phyloP scores from a whole-genome alignment of 2,113 vertebrate species.

The Silurus asotus region DNA sequence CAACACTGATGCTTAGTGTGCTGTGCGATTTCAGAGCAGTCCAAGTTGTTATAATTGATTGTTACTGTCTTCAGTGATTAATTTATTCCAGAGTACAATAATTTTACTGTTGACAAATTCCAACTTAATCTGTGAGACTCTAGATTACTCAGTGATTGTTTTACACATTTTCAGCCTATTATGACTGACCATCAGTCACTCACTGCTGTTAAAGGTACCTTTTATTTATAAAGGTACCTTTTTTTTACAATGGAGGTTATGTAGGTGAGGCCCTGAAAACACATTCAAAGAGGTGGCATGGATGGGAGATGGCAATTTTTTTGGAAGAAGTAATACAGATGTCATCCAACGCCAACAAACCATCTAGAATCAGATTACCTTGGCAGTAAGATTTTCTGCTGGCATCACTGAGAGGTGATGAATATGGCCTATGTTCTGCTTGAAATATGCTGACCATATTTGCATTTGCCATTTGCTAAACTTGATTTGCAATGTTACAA shows the following conservation, averaged over 20 bases:
- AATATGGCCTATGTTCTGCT: slow-evolving; percentile 58
- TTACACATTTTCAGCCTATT: slow-evolving; percentile 16
- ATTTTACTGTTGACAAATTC: slow-evolving; percentile 41
- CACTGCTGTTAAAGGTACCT: slow-evolving; percentile 11
- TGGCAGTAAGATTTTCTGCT: slow-evolving; percentile 70
- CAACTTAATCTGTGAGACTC: slow-evolving; percentile 1
- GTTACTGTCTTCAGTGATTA: slow-evolving; percentile 23
- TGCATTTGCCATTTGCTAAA: slow-evolving; percentile 18
- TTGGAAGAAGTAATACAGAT: slow-evolving; percentile 69
- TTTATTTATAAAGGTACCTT: slow-evolving; percentile 26
- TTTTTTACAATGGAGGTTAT: slow-evolving; percentile 25
- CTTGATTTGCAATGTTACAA: slow-evolving; percentile 8
- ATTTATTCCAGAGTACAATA: slow-evolving; percentile 29
- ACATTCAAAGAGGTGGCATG: slow-evolving; percentile 57
- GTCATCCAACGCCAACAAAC: slow-evolving; percentile 71
- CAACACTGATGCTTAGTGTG: neutral
- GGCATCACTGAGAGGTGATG: slow-evolving; percentile 66
- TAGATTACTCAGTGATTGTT: neutral
- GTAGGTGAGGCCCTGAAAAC: slow-evolving; percentile 62
- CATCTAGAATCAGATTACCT: slow-evolving; percentile 78
- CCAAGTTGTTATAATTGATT: neutral
- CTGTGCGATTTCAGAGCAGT: slow-evolving; percentile 15
- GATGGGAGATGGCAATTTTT: slow-evolving; percentile 52
- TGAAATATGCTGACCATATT: slow-evolving; percentile 43
- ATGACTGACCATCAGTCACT: slow-evolving; percentile 24